Evolutionary conservation across 2,113 vertebrate genomes (phyloP).

Genomic region (Cyprinus carpio): DNA sequence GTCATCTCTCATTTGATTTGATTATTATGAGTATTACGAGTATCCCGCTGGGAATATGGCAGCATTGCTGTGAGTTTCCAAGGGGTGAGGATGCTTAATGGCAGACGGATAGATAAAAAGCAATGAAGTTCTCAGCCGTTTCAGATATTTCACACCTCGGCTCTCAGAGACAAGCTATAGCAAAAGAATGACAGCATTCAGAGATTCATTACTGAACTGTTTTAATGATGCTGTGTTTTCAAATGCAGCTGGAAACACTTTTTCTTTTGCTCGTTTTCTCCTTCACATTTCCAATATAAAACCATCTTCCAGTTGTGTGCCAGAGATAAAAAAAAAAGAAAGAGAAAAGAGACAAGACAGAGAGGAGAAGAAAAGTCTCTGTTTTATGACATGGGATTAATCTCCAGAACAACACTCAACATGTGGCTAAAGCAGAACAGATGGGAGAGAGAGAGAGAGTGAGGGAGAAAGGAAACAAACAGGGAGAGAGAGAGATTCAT

Average conservation of each 20-base stretch:
- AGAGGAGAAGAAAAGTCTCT: conserved; percentile 62
- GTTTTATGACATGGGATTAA: conserved; percentile 74
- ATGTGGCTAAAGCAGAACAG: conserved; percentile 77
- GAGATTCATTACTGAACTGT: conserved; percentile 67
- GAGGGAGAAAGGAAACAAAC: neutral
- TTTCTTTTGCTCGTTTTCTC: conserved; percentile 13
- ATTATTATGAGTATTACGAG: neutral
- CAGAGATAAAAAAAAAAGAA: conserved; percentile 34
- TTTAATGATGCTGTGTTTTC: conserved; percentile 66
- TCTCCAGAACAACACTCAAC: conserved; percentile 70
- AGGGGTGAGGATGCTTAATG: conserved; percentile 46
- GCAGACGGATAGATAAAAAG: conserved; percentile 44
- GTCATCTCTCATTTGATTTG: conserved; percentile 18
- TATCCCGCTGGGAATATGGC: neutral
- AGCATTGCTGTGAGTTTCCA: neutral
- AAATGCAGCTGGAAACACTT: conserved; percentile 46
- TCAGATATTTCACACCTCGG: conserved; percentile 66
- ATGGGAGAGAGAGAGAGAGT: conserved; percentile 67
- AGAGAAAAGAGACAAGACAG: conserved; percentile 36
- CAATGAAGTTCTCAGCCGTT: conserved; percentile 70
- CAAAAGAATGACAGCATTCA: conserved; percentile 70
- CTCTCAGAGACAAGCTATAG: conserved; percentile 54
- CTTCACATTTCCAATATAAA: conserved; percentile 58
- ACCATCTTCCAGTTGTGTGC: conserved; percentile 64
- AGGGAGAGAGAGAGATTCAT: neutral